Conservation (phyloP, 2,888 invertebrate species). For the Hirudinaria manillensis region DNA sequence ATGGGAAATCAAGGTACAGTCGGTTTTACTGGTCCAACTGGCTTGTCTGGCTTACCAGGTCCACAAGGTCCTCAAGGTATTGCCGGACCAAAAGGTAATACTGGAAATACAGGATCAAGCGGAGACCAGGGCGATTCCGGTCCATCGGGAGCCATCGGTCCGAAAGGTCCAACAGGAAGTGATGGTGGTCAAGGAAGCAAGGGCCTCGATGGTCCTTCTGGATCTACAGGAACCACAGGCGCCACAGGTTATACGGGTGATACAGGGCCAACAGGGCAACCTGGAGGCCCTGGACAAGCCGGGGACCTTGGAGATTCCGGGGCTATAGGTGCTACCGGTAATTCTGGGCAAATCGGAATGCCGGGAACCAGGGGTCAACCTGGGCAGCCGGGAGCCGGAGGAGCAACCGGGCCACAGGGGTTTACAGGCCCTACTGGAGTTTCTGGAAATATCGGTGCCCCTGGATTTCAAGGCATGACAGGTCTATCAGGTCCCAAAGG, state of each 20-base stretch:
- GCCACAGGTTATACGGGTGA: slow-evolving; percentile 21
- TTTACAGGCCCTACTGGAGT: slow-evolving; percentile 34
- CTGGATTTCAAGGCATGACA: slow-evolving; percentile 21
- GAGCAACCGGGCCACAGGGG: slow-evolving; percentile 32
- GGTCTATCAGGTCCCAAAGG: slow-evolving; percentile 24
- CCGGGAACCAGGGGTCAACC: background rate
- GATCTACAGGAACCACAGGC: slow-evolving; percentile 15
- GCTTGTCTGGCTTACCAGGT: background rate
- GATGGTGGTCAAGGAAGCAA: slow-evolving; percentile 25
- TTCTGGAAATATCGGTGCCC: slow-evolving; percentile 11
- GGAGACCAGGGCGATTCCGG: slow-evolving; percentile 18
- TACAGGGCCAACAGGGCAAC: slow-evolving; percentile 7
- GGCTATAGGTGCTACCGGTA: slow-evolving; percentile 41
- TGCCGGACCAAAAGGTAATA: slow-evolving; percentile 8
- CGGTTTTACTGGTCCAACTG: slow-evolving; percentile 33
- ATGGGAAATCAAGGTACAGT: slow-evolving; percentile 25
- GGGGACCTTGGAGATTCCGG: slow-evolving; percentile 24
- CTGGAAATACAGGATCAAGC: slow-evolving; percentile 15
- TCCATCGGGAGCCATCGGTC: slow-evolving; percentile 16
- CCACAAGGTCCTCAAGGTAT: slow-evolving; percentile 16
- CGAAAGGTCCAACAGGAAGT: slow-evolving; percentile 11
- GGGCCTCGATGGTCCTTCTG: slow-evolving; percentile 16
- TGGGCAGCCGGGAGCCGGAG: slow-evolving; percentile 26
- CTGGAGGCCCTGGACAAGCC: slow-evolving; percentile 30
- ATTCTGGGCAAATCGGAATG: background rate